A percentile compares a stretch with the other conserved stretches of the same genome.
phyloP scores from a whole-genome alignment of 2,888 invertebrate species.

The Furcula furcula region DNA sequence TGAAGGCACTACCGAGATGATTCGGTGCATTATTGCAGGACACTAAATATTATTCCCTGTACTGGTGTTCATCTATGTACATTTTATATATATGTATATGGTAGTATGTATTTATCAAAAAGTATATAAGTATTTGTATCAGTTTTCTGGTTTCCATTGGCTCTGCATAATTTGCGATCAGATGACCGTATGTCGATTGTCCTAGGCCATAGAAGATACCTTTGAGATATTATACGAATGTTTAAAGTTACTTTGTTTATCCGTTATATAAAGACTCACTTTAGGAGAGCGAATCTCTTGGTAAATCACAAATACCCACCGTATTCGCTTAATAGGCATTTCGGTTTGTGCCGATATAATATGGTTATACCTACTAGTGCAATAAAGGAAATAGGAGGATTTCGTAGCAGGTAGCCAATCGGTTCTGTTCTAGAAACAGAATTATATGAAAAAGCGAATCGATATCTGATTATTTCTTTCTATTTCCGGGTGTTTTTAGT shows the following conservation, averaged over 20 bases:
- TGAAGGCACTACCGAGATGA: constrained; percentile 9
- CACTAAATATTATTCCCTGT: too few species aligned
- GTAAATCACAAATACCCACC: constrained; percentile 20
- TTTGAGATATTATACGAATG: too few species aligned
- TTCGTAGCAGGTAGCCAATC: neutral
- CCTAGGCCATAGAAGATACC: too few species aligned
- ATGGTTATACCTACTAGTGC: constrained; percentile 25
- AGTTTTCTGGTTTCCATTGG: too few species aligned
- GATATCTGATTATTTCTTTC: neutral
- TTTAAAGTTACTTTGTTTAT: neutral
- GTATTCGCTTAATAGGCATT: constrained; percentile 15
- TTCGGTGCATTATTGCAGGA: neutral
- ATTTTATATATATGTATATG: too few species aligned
- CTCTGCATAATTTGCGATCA: too few species aligned
- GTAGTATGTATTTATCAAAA: too few species aligned
- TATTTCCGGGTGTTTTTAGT: neutral
- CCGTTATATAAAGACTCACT: too few species aligned
- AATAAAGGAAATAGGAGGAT: constrained; percentile 10
- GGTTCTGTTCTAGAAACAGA: neutral
- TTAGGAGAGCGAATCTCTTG: constrained; percentile 15
- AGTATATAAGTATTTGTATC: too few species aligned
- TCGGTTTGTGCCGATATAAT: constrained; percentile 21
- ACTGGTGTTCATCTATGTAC: too few species aligned
- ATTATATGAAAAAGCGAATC: neutral
- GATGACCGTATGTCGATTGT: too few species aligned